Evolutionary conservation across 2,113 vertebrate species (phyloP), one percentile per base, ranked within the genome.

Genomic region (Macroglossus sobrinus): DNA sequence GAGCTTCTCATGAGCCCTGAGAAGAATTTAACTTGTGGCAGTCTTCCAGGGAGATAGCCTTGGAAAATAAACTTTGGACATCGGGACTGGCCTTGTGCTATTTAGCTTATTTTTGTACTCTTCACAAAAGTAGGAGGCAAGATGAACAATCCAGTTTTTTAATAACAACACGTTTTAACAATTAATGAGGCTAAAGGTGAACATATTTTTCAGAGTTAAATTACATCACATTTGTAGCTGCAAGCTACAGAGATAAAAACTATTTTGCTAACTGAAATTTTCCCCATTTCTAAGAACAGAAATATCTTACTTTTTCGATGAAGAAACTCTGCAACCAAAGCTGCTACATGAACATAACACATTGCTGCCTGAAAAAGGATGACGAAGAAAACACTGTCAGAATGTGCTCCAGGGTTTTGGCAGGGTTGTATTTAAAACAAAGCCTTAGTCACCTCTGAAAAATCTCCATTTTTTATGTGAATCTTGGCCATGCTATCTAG

Each of bases 401-500:
- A 74, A 47, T 1, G 2, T 0, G 55, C 43, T 55, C 86, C 75
- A 26, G 26, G 35, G 21, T 18, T 59, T 74, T 61, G 2, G 33
- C 2, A 14, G 0, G 1, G 30, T 15, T 43, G 9, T 59, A 26
- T 53, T 71, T 61, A n/a, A n/a, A 72, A 80, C 2, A 87, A 53
- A 81, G 55, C 72, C 2, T 28, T 68, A 35, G 16, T 98, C 96
- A 99, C 99, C 99, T 99, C 99, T 1, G 99, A 99, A 74, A 99
- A 98, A 97, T 99, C 99, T 79, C 99, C 99, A 0, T 99, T 99
- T 98, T 99, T 99, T 2, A 99, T 93, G 24, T 99, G 99, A 12
- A 99, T 99, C 93, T 99, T 99, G 72, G 99, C 99, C 99, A 99
- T 99, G 97, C 99, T 99, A 98, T 99, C 99, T 76, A 99, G 98